These are phyloP conservation scores for Eleginops maclovinus DNA, from an alignment of 2,113 vertebrate species.

Conservation along the genomic window DNA sequence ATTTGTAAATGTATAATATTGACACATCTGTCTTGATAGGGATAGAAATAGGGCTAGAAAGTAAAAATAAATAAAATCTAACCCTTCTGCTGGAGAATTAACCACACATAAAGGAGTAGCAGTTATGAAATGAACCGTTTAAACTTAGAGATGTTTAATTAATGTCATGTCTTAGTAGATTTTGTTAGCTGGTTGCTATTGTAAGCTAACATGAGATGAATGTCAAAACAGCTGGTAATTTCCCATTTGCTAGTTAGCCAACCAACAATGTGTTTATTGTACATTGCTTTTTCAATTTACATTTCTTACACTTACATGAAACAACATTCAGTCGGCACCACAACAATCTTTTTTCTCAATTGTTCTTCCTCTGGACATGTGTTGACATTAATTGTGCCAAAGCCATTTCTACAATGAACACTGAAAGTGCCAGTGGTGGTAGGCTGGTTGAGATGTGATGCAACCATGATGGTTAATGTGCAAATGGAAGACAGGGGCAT, in stretches of 20 bases:
- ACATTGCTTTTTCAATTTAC: too few species aligned
- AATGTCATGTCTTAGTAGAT: too few species aligned
- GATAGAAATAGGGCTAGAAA: neutral
- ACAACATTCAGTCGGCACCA: too few species aligned
- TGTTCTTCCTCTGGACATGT: neutral
- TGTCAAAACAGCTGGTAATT: too few species aligned
- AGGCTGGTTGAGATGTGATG: conserved; percentile 8
- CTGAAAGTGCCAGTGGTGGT: conserved; percentile 4
- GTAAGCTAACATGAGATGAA: too few species aligned
- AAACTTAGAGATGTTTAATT: too few species aligned
- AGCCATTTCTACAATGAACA: neutral
- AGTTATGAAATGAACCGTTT: neutral
- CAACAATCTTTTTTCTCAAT: too few species aligned
- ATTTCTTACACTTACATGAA: too few species aligned
- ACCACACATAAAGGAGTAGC: neutral
- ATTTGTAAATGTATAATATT: neutral
- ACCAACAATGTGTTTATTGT: neutral
- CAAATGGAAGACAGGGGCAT: conserved; percentile 36
- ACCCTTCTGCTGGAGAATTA: neutral
- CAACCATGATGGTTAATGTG: conserved; percentile 40
- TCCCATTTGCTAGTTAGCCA: neutral
- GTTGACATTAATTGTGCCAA: neutral
- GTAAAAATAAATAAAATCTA: too few species aligned
- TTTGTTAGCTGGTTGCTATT: too few species aligned
- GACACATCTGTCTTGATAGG: neutral